These are phyloP conservation scores for Atherinomorus stipes DNA, from an alignment of 2,113 vertebrate species.

Conservation along the genomic window DNA sequence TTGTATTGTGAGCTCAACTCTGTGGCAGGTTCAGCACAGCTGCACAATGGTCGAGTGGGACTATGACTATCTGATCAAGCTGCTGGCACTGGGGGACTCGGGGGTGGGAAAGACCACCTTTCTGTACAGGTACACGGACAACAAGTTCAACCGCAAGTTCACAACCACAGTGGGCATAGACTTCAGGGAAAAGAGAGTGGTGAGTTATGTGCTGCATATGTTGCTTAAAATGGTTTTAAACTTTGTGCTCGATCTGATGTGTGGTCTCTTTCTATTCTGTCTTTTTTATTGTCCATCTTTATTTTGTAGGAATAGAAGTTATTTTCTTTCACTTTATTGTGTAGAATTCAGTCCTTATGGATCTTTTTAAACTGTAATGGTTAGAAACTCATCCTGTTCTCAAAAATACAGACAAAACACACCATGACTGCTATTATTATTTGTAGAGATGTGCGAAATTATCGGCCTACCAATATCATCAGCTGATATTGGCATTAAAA, in stretches of 20 bases:
- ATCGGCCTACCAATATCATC: too few relatives aligned
- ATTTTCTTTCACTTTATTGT: too few relatives aligned
- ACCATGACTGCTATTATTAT: too few relatives aligned
- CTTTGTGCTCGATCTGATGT: neutral
- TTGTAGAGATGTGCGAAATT: too few relatives aligned
- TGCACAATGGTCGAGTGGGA: slow-evolving; percentile 94
- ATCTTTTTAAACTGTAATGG: too few relatives aligned
- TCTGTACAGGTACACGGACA: slow-evolving; percentile 94
- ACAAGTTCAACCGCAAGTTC: slow-evolving; percentile 95
- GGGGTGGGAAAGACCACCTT: slow-evolving; percentile 96
- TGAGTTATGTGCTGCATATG: slow-evolving; percentile 76
- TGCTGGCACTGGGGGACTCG: slow-evolving; percentile 94
- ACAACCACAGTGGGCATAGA: slow-evolving; percentile 97
- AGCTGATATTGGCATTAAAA: too few relatives aligned
- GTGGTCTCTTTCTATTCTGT: neutral
- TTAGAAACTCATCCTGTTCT: too few relatives aligned
- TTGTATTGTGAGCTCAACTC: slow-evolving; percentile 23
- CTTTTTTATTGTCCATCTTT: neutral
- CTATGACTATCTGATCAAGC: slow-evolving; percentile 97
- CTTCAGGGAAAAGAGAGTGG: slow-evolving; percentile 97
- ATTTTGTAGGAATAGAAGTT: too few relatives aligned
- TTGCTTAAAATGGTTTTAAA: neutral
- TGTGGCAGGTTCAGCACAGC: slow-evolving; percentile 80
- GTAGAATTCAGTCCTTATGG: too few relatives aligned
- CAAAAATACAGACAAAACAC: too few relatives aligned